Evolutionary conservation across 1,140 invertebrate species (phyloP), one percentile per base, ranked within the genome.

Genomic region (Aphidius gifuensis): DNA sequence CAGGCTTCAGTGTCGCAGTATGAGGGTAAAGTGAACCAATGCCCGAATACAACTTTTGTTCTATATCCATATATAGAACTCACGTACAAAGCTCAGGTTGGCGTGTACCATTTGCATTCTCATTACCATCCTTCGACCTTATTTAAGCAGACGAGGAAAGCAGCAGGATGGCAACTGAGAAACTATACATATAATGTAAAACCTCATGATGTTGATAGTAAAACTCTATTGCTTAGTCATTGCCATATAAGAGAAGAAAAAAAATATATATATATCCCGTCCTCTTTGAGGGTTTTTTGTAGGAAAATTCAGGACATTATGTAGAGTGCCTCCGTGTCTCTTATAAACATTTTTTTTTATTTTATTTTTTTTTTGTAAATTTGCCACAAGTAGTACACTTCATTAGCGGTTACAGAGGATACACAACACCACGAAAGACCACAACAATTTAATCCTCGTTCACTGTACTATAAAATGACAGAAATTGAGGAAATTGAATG

Each of bases 91-190:
- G 69, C 66, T 71, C 61, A 66, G 58, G 49, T 58, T 61, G 65
- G 65, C 64, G 69, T 70, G 67, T 65, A 64, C 61, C 59, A 70
- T 74, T 74, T 74, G 72, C 72, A 73, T 74, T 73, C 71, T 74
- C 72, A 71, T 73, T 73, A 73, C 68, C 72, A 73, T 72, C 58
- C 62, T 53, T 66, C 64, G 65, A 65, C 64, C 67, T 67, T 72
- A 72, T 73, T 73, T 66, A 73, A 73, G 72, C 70, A 71, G 65
- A 65, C 59, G 68, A 70, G 71, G 67, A 70, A 70, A 67, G 60
- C 66, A 57, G 46, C 53, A 32, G 23, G 51, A 43, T 51, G n/a
- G 39, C 38, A 43, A 21, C 40, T 43, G 43, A 55, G 53, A 32
- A 56, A 55, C 44, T n/a, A 44, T 16, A 21, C 53, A 61, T 40